Base-by-base conservation (phyloP, 2,113 vertebrate species). In the Dendropsophus ebraccatus region DNA sequence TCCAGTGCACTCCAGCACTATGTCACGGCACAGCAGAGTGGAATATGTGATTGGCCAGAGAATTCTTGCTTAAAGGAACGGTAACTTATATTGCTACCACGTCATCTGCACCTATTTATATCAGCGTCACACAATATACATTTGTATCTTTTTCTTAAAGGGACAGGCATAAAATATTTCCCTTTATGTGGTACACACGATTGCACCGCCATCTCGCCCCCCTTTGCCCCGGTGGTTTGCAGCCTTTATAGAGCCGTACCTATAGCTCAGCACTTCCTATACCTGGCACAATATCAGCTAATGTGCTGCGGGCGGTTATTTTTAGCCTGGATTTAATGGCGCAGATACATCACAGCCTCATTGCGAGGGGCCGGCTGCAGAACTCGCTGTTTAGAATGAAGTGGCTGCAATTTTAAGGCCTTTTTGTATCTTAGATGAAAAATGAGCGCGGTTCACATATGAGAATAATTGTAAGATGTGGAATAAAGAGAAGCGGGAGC, bases 361-460 rank as follows among this genome's bases (percentile, higher is more conserved):
- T 41, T 62, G 77, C 77, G 12, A 45, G 54, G 54, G 19, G n/a
- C 54, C 56, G 7, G 23, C 21, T 45, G 77, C 77, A 80, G 54
- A 37, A 25, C 35, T 37, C 12, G 56, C 77, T 60, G 54, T 80
- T 80, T 80, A 80, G 50, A 60, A 80, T 62, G 77, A 80, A 80
- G 77, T 80, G 77, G 77, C 77, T 80, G 77, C 77, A 80, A 80
- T 45, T 60, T 80, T 60, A 62, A 41, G 77, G 77, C 54, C 77
- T 80, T 80, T 80, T 80, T 80, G 77, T 80, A 80, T 80, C 77
- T 80, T 62, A n/a, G 77, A 80, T 80, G 54, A 80, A 60, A 80
- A 80, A 80, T 54, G 77, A 80, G 56, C 23, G 5, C 21, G 14
- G 54, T 62, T 62, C 77, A 23, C 25, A 80, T 58, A 80, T 80